These are phyloP conservation scores for Calonectris borealis DNA, from an alignment of 2,113 vertebrate species.

Conservation along the genomic window DNA sequence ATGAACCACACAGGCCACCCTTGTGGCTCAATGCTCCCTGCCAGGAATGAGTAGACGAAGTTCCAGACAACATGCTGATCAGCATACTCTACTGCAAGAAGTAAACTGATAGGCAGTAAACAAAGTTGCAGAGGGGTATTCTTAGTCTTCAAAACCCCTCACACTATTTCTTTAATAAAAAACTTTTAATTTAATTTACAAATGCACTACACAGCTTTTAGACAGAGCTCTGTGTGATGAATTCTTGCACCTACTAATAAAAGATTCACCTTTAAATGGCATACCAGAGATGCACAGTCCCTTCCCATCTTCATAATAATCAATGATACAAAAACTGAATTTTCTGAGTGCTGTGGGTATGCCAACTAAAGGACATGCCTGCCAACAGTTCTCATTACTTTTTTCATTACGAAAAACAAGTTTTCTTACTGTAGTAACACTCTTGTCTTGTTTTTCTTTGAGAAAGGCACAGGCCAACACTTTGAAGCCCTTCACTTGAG, in stretches of 20 bases:
- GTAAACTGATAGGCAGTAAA: neutral
- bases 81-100: neutral
- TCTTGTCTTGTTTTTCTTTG: slow-evolving; percentile 72
- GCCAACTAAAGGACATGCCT: neutral
- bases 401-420: neutral
- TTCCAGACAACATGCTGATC: neutral
- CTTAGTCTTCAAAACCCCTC: neutral
- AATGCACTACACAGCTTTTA: neutral
- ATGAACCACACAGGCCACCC: neutral
- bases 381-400: neutral
- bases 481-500: slow-evolving; percentile 83
- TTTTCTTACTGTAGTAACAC: slow-evolving; percentile 84
- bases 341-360: neutral
- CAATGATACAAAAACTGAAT: accelerated
- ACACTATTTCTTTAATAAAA: neutral
- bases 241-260: neutral
- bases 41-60: neutral
- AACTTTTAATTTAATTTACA: neutral
- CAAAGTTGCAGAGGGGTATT: neutral
- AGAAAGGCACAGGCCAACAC: slow-evolving; percentile 93
- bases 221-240: neutral
- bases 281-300: neutral
- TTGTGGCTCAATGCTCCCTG: neutral
- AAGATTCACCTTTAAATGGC: neutral
- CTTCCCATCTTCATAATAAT: neutral